Conservation (phyloP, 2,797 vertebrate genomes). For the Margarornis squamiger region DNA sequence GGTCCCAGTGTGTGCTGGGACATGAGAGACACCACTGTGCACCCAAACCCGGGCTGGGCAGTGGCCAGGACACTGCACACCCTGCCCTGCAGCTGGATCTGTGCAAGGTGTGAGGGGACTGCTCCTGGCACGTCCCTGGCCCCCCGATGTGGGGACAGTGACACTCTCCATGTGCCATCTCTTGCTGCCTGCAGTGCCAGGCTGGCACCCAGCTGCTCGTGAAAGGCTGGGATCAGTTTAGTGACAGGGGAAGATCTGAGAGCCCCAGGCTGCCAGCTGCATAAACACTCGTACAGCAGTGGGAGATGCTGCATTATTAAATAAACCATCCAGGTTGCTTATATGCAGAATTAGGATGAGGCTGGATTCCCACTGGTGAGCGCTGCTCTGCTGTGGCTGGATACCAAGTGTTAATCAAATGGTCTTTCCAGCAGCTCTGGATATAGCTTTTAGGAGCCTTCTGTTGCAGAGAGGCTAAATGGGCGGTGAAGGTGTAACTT, state of each 20-base stretch:
- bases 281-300: conserved; percentile 6
- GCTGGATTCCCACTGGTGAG: background rate
- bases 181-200: background rate
- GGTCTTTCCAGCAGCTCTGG: background rate
- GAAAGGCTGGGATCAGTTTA: conserved; percentile 10
- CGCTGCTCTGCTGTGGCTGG: background rate
- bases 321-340: background rate
- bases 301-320: conserved; percentile 50
- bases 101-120: background rate
- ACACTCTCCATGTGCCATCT: background rate
- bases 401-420: background rate
- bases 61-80: rapidly evolving
- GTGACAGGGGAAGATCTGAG: conserved; percentile 45
- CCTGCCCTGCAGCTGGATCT: background rate
- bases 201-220: conserved; percentile 11
- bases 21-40: background rate
- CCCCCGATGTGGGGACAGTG: rapidly evolving
- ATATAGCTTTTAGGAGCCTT: conserved; percentile 3
- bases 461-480: background rate
- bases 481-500: background rate
- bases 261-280: conserved; percentile 42
- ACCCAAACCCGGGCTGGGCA: background rate
- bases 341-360: background rate
- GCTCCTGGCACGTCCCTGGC: rapidly evolving
- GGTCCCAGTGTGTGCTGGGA: rapidly evolving